Evolutionary conservation across 2,797 vertebrate genomes (phyloP), one percentile per base, ranked within the genome.

Genomic region (Darevskia nairensis): DNA sequence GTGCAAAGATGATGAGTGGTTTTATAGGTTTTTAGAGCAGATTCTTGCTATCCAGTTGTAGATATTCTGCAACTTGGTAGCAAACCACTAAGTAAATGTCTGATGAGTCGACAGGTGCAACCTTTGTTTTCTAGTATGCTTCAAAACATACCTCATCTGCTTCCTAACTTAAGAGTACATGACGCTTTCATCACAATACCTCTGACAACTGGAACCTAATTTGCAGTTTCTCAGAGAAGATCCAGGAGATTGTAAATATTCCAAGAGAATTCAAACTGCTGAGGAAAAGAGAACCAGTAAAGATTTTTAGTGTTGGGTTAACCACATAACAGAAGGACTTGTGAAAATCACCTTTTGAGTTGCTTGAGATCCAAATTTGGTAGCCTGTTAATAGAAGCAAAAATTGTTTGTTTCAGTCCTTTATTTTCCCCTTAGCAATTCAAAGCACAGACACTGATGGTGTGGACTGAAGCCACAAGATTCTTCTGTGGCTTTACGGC

Each of bases 351-450:
- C 99, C 99, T 99, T 99, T 85, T 99, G 97, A 93, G 98, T 98
- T 79, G 99, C 99, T 95, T 99, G 98, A 93, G 97, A 98, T 95
- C 99, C 99, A 90, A 99, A 96, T 94, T 98, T 99, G 90, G 97
- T 95, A 17, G 99, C 99, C 99, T 99, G 81, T 55, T n/a, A 84
- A 94, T 23, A 77, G 72, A 93, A 76, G 23, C 9, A 95, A 89
- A 93, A 10, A 44, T 10, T 44, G 44, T 41, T 72, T 21, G 29
- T 84, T 92, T 86, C 78, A 86, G 86, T 76, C 19, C 27, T 46
- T 17, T n/a, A 11, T 25, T 55, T 1, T 1, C n/a, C 59, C 66
- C 4, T 79, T 87, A 39, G 50, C 35, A 35, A 35, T 21, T 68
- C 90, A 90, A 3, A 25, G 66, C 6, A 19, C 1, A 76, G 17